A percentile compares a stretch with the other conserved stretches of the same genome.
Evolutionary conservation across 2,888 invertebrate genomes (phyloP).

Genomic region (Acrobasis repandana): DNA sequence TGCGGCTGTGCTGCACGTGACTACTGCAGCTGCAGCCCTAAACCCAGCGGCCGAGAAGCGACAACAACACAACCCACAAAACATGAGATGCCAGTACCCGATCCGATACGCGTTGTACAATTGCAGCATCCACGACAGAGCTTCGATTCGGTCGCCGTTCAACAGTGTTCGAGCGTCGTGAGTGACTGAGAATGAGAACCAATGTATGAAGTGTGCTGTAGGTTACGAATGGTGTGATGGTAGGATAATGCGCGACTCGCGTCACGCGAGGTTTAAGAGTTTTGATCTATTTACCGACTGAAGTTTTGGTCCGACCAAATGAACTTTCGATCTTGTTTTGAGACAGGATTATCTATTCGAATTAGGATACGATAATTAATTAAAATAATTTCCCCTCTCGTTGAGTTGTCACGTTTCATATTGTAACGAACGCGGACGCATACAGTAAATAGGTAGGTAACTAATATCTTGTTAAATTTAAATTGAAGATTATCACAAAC

Average conservation of each 20-base stretch:
- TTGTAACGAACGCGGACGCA: constrained; percentile 61
- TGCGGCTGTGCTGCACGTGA: constrained; percentile 65
- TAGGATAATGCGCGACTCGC: constrained; percentile 26
- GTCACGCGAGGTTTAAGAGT: constrained; percentile 54
- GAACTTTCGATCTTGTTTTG: constrained; percentile 80
- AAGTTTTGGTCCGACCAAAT: constrained; percentile 83
- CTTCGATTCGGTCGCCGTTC: constrained; percentile 42
- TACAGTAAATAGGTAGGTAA: constrained; percentile 77
- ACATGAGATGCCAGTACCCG: constrained; percentile 26
- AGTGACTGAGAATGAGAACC: constrained; percentile 42
- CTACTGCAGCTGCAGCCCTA: constrained; percentile 44
- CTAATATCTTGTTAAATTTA: constrained; percentile 80
- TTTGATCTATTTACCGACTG: constrained; percentile 80
- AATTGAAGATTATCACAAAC: constrained; percentile 76
- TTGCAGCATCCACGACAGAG: constrained; percentile 21
- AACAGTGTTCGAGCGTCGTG: constrained; percentile 49
- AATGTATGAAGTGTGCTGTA: constrained; percentile 48
- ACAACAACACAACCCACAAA: constrained; percentile 29
- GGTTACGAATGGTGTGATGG: constrained; percentile 33
- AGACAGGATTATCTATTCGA: constrained; percentile 73
- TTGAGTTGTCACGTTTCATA: constrained; percentile 66
- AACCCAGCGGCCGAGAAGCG: constrained; percentile 26
- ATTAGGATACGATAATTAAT: constrained; percentile 67
- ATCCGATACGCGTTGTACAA: constrained; percentile 11
- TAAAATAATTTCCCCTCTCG: constrained; percentile 66